Evolutionary conservation across 1,140 invertebrate species (phyloP).

Genomic region (Drosophila insularis): DNA sequence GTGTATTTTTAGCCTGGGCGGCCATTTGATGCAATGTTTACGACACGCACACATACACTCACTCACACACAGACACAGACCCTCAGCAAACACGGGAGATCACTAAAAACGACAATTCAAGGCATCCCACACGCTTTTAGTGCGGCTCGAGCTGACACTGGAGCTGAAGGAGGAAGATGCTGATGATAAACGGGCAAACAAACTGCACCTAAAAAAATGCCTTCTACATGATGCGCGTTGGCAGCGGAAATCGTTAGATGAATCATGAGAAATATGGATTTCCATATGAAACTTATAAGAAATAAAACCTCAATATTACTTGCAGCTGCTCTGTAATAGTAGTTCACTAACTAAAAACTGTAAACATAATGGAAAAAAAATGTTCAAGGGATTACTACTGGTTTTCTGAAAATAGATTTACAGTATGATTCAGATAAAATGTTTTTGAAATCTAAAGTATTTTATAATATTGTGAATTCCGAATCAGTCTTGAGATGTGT

Average conservation of each 20-base stretch:
- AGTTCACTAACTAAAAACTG: background rate
- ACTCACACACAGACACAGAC: no score
- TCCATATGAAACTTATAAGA: slow-evolving; percentile 11
- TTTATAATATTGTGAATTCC: no score
- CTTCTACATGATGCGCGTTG: slow-evolving; percentile 43
- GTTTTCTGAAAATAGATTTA: no score
- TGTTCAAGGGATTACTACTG: no score
- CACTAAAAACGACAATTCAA: slow-evolving; percentile 4
- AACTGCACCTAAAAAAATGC: slow-evolving; percentile 49
- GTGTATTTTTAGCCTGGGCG: slow-evolving; percentile 62
- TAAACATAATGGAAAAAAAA: background rate
- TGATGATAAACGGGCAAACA: slow-evolving; percentile 44
- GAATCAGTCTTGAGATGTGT: no score
- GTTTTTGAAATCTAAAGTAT: no score
- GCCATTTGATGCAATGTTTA: slow-evolving; percentile 65
- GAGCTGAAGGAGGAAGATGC: slow-evolving; percentile 24
- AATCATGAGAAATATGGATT: slow-evolving; percentile 52
- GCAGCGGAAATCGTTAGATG: slow-evolving; percentile 73
- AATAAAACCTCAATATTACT: background rate
- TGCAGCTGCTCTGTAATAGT: background rate
- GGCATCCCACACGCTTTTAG: slow-evolving; percentile 21
- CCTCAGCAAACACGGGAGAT: slow-evolving; percentile 10
- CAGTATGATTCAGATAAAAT: no score
- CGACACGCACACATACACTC: slow-evolving; percentile 63
- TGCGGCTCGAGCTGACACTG: slow-evolving; percentile 7